Evolutionary conservation across 2,888 invertebrate genomes (phyloP).

Genomic region (Chaetoderma sp.): DNA sequence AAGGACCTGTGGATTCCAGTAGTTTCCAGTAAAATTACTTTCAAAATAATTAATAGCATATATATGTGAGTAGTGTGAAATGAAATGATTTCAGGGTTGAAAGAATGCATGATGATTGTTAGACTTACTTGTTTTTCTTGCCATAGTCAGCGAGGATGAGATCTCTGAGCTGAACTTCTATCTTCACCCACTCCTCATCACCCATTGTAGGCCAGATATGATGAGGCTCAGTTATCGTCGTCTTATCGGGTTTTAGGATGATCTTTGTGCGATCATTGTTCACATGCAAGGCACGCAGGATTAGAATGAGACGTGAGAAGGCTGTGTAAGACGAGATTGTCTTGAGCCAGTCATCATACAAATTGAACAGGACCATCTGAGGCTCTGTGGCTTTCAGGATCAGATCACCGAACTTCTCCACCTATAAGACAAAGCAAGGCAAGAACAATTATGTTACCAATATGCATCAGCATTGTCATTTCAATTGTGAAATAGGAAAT

Average conservation of each 20-base stretch:
- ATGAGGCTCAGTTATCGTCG: conserved; percentile 98
- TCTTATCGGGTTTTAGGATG: conserved; percentile 97
- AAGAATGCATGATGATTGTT: too few species aligned
- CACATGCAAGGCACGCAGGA: conserved; percentile 95
- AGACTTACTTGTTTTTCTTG: conserved; percentile 93
- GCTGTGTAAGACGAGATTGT: conserved; percentile 99
- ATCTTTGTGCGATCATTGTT: conserved; percentile 99
- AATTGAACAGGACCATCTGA: conserved; percentile 99
- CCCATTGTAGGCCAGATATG: conserved; percentile 99
- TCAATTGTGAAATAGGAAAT: too few species aligned
- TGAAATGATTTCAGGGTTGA: too few species aligned
- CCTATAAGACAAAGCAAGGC: conserved; percentile 48
- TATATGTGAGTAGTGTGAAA: too few species aligned
- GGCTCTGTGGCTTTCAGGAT: conserved; percentile 99
- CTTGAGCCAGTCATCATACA: conserved; percentile 99
- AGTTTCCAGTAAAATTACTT: too few species aligned
- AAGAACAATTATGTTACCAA: too few species aligned
- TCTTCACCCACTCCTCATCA: conserved; percentile 99
- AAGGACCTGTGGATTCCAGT: too few species aligned
- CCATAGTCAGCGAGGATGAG: conserved; percentile 99
- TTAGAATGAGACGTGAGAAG: conserved; percentile 96
- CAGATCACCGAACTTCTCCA: conserved; percentile 99
- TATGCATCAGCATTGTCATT: too few species aligned
- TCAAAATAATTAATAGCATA: too few species aligned
- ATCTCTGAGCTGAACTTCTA: conserved; percentile 98